These are phyloP conservation scores for Thymelicus sylvestris DNA, from an alignment of 2,888 invertebrate genomes.

Conservation along the genomic window DNA sequence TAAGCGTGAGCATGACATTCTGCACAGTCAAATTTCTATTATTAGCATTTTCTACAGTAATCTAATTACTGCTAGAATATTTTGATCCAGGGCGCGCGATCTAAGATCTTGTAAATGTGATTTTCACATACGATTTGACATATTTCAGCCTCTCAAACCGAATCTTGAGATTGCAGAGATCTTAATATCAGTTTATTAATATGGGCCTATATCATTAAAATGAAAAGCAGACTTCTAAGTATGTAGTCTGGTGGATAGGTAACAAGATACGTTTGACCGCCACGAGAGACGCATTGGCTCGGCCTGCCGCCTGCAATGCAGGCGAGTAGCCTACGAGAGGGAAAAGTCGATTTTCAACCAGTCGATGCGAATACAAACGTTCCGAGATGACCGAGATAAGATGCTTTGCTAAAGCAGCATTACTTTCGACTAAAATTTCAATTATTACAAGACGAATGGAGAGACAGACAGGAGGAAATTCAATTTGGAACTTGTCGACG, in stretches of 20 bases:
- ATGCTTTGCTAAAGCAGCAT: slow-evolving; percentile 2
- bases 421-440: background rate
- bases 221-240: slow-evolving; percentile 1
- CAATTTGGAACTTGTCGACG: slow-evolving; percentile 3
- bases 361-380: slow-evolving; percentile 21
- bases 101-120: no score
- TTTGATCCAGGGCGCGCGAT: background rate
- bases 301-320: slow-evolving; percentile 45
- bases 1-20: no score
- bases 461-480: slow-evolving; percentile 2
- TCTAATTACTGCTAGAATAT: no score
- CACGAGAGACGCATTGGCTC: slow-evolving; percentile 41
- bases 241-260: slow-evolving; percentile 26
- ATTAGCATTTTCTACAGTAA: no score
- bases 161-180: no score
- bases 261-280: slow-evolving; percentile 36
- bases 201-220: slow-evolving; percentile 13
- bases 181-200: no score
- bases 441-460: slow-evolving; percentile 1
- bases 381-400: slow-evolving; percentile 26
- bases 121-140: no score
- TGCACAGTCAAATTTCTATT: no score
- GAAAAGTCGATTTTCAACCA: slow-evolving; percentile 35
- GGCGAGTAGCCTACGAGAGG: slow-evolving; percentile 32
- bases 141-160: no score